Evolutionary conservation across 2,797 vertebrate species (phyloP), one percentile per base, ranked within the genome.

Genomic region (Poecilia velifera): DNA sequence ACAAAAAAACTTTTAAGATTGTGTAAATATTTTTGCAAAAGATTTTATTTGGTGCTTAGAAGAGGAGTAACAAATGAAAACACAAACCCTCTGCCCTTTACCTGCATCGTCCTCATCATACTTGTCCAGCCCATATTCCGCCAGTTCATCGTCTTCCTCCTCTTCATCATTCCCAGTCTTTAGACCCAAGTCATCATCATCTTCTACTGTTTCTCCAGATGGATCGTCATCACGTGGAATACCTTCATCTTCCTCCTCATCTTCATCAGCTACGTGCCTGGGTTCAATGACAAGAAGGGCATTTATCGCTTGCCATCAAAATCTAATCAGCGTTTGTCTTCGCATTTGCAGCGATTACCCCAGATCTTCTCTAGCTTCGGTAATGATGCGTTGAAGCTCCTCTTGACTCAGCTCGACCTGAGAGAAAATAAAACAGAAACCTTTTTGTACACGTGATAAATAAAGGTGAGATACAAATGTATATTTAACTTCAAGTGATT

Each of bases 111-210:
- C 98, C 72, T 99, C 95, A 43, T 99, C 98, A 0, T 99, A 99
- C 80, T 91, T 97, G 72, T 99, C 97, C 85, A 99, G 84, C 70
- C 96, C 96, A 0, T 99, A 99, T 79, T 98, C 98, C 0, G 96
- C 97, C 7, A 99, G 91, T 36, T 98, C 98, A 59, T 97, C 95
- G 0, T 96, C 95, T 3, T 95, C 95, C 0, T 89, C 87, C 0
- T 89, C 87, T 46, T 82, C 87, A 39, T 90, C 86, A 22, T 91
- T 57, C 6, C 92, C 88, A 55, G 86, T 41, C 28, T 92, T 91
- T 72, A 73, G 74, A 39, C 22, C 70, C 45, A 64, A 76, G 47
- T 74, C 77, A 25, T 53, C 51, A 2, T 74, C 77, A 22, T 49
- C 86, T 18, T 82, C 87, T 1, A 88, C 81, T 5, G 80, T 8